These are phyloP conservation scores for Drusus annulatus DNA, from an alignment of 1,140 invertebrate genomes.

Conservation along the genomic window DNA sequence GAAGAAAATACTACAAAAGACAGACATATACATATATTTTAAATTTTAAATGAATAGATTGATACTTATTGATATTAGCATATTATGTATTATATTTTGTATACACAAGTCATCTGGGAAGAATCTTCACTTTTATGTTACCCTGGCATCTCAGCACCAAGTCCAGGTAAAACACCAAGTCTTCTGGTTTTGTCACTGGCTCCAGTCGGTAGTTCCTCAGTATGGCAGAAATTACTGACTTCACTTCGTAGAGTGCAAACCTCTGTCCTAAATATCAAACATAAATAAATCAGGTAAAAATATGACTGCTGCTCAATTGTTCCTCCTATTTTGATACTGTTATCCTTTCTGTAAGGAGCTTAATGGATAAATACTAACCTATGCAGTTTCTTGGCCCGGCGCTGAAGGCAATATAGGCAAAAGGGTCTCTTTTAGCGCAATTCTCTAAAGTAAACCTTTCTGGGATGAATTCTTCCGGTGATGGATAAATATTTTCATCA, in stretches of 20 bases:
- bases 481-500: slow-evolving; percentile 39
- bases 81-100: no score
- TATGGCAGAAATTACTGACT: slow-evolving; percentile 77
- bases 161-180: slow-evolving; percentile 71
- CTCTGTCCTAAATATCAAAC: slow-evolving; percentile 72
- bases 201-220: slow-evolving; percentile 76
- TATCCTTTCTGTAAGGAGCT: no score
- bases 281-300: no score
- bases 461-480: slow-evolving; percentile 54
- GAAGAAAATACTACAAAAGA: no score
- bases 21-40: no score
- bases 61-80: no score
- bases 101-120: slow-evolving; percentile 9
- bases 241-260: slow-evolving; percentile 83
- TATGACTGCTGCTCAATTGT: no score
- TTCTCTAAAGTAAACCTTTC: slow-evolving; percentile 53
- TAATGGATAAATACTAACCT: slow-evolving; percentile 31
- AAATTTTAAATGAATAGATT: no score
- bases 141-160: slow-evolving; percentile 73
- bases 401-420: slow-evolving; percentile 56
- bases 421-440: slow-evolving; percentile 53
- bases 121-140: slow-evolving; percentile 60
- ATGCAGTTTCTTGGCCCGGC: slow-evolving; percentile 58
- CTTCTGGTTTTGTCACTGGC: slow-evolving; percentile 71
- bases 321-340: no score